Evolutionary conservation across 2,797 vertebrate species (phyloP).

Genomic region (Pipistrellus pygmaeus): DNA sequence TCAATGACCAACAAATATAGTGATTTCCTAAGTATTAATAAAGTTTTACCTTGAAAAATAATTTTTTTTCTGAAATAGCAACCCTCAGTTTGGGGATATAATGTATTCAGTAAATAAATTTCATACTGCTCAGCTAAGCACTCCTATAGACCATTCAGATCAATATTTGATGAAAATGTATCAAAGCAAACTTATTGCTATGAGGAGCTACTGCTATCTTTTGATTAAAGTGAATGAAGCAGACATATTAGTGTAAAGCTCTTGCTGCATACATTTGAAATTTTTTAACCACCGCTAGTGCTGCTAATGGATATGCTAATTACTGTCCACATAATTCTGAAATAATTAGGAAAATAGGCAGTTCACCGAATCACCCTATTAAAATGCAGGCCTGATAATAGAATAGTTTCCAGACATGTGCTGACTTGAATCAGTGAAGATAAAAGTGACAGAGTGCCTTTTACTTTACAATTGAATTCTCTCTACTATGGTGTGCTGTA

Average conservation of each 20-base stretch:
- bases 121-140: conserved; percentile 46
- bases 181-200: conserved; percentile 80
- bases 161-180: conserved; percentile 83
- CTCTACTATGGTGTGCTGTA: background rate
- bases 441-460: conserved; percentile 58
- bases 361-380: conserved; percentile 60
- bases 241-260: conserved; percentile 76
- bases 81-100: conserved; percentile 58
- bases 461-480: conserved; percentile 63
- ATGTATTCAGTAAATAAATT: conserved; percentile 79
- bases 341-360: conserved; percentile 79
- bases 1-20: background rate
- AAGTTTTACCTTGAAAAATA: conserved; percentile 50
- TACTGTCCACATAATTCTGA: conserved; percentile 77
- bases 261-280: conserved; percentile 74
- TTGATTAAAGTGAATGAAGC: conserved; percentile 82
- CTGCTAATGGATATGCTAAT: conserved; percentile 76
- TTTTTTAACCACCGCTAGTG: conserved; percentile 62
- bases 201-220: conserved; percentile 76
- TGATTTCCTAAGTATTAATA: conserved; percentile 46
- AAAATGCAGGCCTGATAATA: conserved; percentile 64
- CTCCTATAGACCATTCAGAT: conserved; percentile 72
- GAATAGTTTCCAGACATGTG: conserved; percentile 67
- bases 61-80: conserved; percentile 19
- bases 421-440: conserved; percentile 69